phyloP scores from a whole-genome alignment of 92 coral and sea anemone genomes.

The Porites rus region DNA sequence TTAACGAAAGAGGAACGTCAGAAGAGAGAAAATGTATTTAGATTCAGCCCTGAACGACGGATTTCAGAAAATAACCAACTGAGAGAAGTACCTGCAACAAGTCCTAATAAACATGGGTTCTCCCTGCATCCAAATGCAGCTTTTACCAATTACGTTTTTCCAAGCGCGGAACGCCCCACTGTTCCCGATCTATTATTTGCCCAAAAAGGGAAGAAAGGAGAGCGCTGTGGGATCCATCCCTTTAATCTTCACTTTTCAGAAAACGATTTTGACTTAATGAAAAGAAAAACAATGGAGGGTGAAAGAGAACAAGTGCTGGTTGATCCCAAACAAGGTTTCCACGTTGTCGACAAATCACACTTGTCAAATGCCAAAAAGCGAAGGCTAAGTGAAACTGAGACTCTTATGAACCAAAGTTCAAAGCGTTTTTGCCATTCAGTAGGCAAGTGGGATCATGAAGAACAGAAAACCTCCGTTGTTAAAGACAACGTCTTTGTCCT shows the following conservation, averaged over 20 bases:
- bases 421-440: background rate
- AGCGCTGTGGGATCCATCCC: background rate
- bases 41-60: background rate
- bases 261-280: slow-evolving; percentile 1
- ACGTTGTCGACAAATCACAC: background rate
- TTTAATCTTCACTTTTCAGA: background rate
- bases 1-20: background rate
- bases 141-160: background rate
- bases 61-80: background rate
- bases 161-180: background rate
- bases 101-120: background rate
- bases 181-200: background rate
- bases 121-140: background rate
- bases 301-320: slow-evolving; percentile 4
- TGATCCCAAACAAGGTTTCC: background rate
- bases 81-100: background rate
- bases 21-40: background rate
- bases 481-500: background rate
- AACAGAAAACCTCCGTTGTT: background rate
- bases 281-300: background rate
- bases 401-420: background rate
- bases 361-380: background rate
- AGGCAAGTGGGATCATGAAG: background rate
- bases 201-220: background rate
- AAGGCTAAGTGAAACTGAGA: background rate